Evolutionary conservation across 23 tunicate genomes (phyloP), one percentile per base, ranked within the genome.

Genomic region (Aplidium turbinatum): DNA sequence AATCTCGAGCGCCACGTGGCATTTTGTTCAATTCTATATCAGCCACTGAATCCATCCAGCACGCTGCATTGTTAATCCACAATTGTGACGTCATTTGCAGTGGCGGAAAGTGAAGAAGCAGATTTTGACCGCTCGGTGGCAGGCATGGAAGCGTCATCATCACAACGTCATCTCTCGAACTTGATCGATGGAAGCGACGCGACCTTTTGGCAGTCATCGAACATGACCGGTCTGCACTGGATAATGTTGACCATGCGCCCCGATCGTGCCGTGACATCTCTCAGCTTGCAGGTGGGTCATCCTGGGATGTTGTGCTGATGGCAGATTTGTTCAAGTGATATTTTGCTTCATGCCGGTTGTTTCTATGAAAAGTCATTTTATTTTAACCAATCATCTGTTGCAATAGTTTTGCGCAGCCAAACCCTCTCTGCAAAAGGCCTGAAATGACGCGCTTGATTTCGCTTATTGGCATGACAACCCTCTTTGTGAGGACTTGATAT

Each of bases 171-270:
- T 25, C 26, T 67, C 35, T 35, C n/a, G 39, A 35, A 46, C 58
- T 47, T 85, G 38, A 3, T 75, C 30, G 92, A 85, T 55, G 64
- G 55, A 5, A 24, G 40, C 46, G 22, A 33, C 0, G 71, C 30
- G 25, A 85, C 92, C 3, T 85, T 36, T 64, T 85, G 92, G 92
- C 75, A 85, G 34, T 85, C 92, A 22, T 28, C 70, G 25, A 79
- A 73, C 11, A 1, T 27, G 11, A 70, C 73, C 1, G 69, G 48
- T 33, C 35, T 22, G 3, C 92, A 78, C 33, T 36, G 75, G 63
- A 45, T 85, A 5, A 36, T 63, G 45, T 61, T 85, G 33, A 22
- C 35, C n/a, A 85, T 85, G 84, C 35, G 70, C 31, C 92, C 72
- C 4, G 57, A 60, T 63, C 46, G 85, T 25, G 62, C 70, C 0